Percentiles rank a stretch among this genome's conserved stretches.
Conservation (phyloP, 1,140 invertebrate species). For the Nephila pilipes region DNA sequence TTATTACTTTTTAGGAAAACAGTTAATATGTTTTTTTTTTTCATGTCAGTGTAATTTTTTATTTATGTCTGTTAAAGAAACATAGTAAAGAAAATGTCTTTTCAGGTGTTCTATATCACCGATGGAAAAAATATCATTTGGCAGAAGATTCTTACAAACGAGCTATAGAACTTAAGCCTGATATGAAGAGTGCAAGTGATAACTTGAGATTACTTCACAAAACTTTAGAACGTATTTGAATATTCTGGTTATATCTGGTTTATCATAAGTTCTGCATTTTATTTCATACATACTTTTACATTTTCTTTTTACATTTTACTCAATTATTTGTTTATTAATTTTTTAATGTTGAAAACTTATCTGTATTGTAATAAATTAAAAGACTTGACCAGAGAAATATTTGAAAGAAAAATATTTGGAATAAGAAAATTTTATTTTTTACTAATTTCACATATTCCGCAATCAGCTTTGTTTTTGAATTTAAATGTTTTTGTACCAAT, state of each 20-base stretch:
- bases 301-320: too few species aligned
- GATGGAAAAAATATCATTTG: conserved; percentile 90
- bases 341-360: too few species aligned
- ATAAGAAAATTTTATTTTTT: too few species aligned
- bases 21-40: neutral
- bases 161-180: conserved; percentile 88
- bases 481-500: too few species aligned
- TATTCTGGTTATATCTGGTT: neutral
- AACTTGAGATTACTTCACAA: conserved; percentile 84
- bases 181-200: conserved; percentile 85
- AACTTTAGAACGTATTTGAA: conserved; percentile 56
- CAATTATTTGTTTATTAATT: too few species aligned
- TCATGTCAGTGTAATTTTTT: neutral
- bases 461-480: too few species aligned
- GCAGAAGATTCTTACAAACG: conserved; percentile 89
- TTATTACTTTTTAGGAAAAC: neutral
- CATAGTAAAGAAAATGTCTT: neutral
- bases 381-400: too few species aligned
- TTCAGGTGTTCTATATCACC: conserved; percentile 94
- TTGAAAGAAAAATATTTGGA: too few species aligned
- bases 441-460: too few species aligned
- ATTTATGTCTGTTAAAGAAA: neutral
- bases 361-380: too few species aligned
- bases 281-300: too few species aligned
- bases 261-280: too few species aligned